Base-by-base conservation (phyloP, 37 sponge, comb jelly and placozoan genomes). In the Dysidea cf. avara region DNA sequence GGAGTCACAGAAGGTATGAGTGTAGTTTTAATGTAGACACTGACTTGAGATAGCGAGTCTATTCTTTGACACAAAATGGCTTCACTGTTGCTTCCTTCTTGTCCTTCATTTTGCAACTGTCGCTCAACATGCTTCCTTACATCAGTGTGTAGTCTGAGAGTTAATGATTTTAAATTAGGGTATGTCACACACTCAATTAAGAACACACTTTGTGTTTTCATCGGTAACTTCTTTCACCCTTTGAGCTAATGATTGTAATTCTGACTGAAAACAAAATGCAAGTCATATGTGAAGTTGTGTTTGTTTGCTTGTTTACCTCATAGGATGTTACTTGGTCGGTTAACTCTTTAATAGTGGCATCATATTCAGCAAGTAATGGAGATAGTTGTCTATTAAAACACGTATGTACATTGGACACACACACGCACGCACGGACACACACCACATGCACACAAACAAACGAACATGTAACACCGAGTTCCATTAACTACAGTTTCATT, bases 331-430 rank as follows among this genome's bases (percentile, higher is more conserved):
- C 48, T 46, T 90, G 77, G 43, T 82, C 63, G 9, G 50, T 77
- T 28, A 71, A 75, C 28, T 91, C 70, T 7, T 38, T 6, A 0
- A 91, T 86, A 4, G 68, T 56, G 3, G 51, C 24, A 43, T 91
- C 92, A 74, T 91, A 91, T 80, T 86, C 92, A 7, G 64, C 21
- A 32, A 91, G 47, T 6, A 91, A 69, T 29, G 91, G 91, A 11
- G 71, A 32, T 40, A 90, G 62, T 0, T 73, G 54, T 25, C 90
- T 89, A 47, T 26, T 64, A 36, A n/a, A 32, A 50, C 1, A 25
- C 61, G 6, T 39, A 16, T 0, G 17, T 6, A 60, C 14, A 63
- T 12, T 39, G n/a, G 61, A 18, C 0, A n/a, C 7, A 4, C 22
- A 34, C 22, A 61, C 6, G 43, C 28, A n/a, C n/a, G n/a, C n/a